Evolutionary conservation across 2,888 invertebrate genomes (phyloP).

Genomic region (Rotaria sp.): DNA sequence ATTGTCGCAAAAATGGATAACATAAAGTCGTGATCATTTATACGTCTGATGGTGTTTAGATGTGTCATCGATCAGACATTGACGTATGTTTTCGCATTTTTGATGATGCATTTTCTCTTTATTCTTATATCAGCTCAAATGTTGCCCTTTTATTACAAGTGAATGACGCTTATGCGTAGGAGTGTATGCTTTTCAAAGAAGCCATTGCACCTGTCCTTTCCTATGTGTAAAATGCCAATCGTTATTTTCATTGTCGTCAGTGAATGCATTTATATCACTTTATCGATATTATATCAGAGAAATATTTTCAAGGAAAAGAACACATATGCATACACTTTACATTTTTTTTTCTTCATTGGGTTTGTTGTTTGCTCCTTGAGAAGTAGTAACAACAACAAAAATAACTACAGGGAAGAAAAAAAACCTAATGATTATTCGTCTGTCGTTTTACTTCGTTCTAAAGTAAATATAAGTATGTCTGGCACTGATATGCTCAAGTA

Average conservation of each 20-base stretch:
- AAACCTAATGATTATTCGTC: background rate
- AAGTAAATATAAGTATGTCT: background rate
- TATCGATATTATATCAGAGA: background rate
- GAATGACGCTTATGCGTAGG: background rate
- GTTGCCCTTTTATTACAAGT: background rate
- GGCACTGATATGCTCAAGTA: background rate
- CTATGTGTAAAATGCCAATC: background rate
- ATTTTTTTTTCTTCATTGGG: background rate
- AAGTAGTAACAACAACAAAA: background rate
- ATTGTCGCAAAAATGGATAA: background rate
- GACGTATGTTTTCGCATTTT: background rate
- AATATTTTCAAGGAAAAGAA: background rate
- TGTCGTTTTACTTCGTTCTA: background rate
- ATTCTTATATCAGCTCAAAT: background rate
- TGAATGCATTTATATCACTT: background rate
- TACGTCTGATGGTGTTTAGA: background rate
- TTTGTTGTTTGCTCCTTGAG: background rate
- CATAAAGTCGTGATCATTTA: background rate
- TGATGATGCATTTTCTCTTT: background rate
- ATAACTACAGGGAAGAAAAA: background rate
- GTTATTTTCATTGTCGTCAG: background rate
- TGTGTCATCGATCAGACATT: background rate
- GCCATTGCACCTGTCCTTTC: background rate
- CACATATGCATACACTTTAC: background rate
- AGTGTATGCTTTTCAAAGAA: background rate